Percentiles rank a stretch among this genome's conserved stretches.
phyloP scores from a whole-genome alignment of 2,797 vertebrate genomes.

The Trachurus trachurus region DNA sequence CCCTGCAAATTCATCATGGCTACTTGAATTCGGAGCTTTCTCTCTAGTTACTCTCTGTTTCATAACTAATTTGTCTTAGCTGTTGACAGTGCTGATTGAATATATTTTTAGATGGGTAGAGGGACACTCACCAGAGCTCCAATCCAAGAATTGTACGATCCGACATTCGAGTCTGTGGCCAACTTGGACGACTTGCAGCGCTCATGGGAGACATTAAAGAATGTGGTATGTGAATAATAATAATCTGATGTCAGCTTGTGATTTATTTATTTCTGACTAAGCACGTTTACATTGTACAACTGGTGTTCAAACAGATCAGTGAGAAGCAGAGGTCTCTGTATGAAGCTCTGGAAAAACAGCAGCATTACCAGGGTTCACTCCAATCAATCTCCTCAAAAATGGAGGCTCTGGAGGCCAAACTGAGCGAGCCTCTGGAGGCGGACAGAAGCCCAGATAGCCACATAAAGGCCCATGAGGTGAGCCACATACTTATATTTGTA shows the following conservation, averaged over 20 bases:
- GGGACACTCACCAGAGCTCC: constrained; percentile 86
- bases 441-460: constrained; percentile 92
- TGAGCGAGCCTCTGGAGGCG: constrained; percentile 89
- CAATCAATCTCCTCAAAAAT: constrained; percentile 97
- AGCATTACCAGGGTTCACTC: constrained; percentile 95
- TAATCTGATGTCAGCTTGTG: background rate
- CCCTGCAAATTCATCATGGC: constrained; percentile 15
- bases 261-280: background rate
- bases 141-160: constrained; percentile 91
- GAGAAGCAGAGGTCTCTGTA: constrained; percentile 97
- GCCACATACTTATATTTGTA: background rate
- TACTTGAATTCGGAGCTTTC: background rate
- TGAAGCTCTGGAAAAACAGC: constrained; percentile 96
- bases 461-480: constrained; percentile 93
- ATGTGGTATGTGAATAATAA: constrained; percentile 89
- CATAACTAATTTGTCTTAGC: background rate
- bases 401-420: constrained; percentile 92
- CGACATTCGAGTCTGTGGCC: constrained; percentile 90
- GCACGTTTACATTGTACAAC: background rate
- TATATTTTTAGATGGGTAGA: constrained; percentile 76
- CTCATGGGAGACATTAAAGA: constrained; percentile 99
- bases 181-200: constrained; percentile 95
- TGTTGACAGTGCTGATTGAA: constrained; percentile 7
- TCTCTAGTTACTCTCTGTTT: background rate
- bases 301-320: constrained; percentile 89